Base-by-base conservation (phyloP, 23 tunicate species). In the Trididemnum clinides region DNA sequence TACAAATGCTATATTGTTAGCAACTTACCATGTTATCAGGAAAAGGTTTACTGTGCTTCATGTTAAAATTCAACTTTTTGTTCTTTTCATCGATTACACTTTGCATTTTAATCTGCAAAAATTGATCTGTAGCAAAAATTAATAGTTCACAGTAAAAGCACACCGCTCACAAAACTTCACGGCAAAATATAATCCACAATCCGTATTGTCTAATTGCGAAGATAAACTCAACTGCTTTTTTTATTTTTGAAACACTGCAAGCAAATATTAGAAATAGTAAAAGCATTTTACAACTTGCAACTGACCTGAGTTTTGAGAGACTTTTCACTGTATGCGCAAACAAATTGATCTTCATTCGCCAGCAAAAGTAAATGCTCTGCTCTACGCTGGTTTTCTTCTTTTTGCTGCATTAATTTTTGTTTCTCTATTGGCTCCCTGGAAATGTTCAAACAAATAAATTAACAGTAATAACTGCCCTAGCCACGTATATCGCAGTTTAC, bases 311-410 rank as follows among this genome's bases (percentile, higher is more conserved):
- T 85, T 54, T 82, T 92, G 0, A 64, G 28, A 31, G 97, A 82
- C 64, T 92, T 92, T 63, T 92, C 91, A 0, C 84, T 54, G 33
- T 77, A 57, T 0, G 97, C 97, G 70, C 97, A 92, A 10, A 71
- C 29, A 71, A 92, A 87, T 50, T 87, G 91, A 70, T 87, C 77
- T 35, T 85, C 84, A 64, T 93, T 90, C 85, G 98, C 87, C 33
- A 84, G 84, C 49, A 93, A 49, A 21, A 93, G 62, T 21, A 66
- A 75, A 50, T 87, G 82, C 80, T 84, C 86, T 22, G 89, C 98
- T 72, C 71, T 84, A 50, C 27, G 27, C 59, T 80, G 79, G 49
- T 93, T 93, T 80, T 88, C 80, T 59, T 93, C 84, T 33, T 64
- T 78, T 33, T 64, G 6, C 58, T 71, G 69, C 32, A 76, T 80